Evolutionary conservation across 2,113 vertebrate genomes (phyloP).

Genomic region (Tragulus kanchil): DNA sequence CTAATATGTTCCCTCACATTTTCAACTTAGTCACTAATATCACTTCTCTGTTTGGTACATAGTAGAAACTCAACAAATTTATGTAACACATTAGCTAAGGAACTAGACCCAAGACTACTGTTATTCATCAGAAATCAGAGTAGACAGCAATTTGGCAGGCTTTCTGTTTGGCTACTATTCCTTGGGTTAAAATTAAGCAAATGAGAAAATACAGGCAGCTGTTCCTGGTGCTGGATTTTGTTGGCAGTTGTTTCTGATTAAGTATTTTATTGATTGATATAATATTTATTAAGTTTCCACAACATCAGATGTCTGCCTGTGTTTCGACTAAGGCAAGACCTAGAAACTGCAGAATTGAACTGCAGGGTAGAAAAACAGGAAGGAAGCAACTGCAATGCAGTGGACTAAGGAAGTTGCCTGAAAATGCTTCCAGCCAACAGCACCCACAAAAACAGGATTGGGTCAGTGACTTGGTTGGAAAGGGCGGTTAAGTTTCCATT

Average conservation of each 20-base stretch:
- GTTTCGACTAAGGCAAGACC: conserved; percentile 27
- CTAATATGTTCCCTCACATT: not conserved
- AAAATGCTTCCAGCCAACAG: not conserved
- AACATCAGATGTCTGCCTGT: conserved; percentile 38
- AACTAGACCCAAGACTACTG: not conserved
- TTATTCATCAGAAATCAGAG: not conserved
- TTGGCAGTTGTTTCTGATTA: conserved; percentile 58
- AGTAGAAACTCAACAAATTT: not conserved
- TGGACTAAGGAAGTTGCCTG: not conserved
- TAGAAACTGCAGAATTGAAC: conserved; percentile 16
- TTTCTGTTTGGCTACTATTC: not conserved
- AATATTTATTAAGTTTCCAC: conserved; percentile 53
- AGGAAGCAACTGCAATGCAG: conserved; percentile 41
- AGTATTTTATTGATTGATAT: conserved; percentile 44
- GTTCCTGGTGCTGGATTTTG: not conserved
- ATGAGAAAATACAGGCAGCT: conserved; percentile 37
- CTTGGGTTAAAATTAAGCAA: conserved; percentile 47
- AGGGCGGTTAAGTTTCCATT: not conserved
- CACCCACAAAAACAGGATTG: not conserved
- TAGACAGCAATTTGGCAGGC: not conserved
- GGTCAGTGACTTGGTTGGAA: not conserved
- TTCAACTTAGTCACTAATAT: not conserved
- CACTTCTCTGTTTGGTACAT: not conserved
- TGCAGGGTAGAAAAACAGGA: conserved; percentile 1
- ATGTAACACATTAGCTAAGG: not conserved